Percentiles rank a stretch among this genome's conserved stretches.
These are phyloP conservation scores for Aegithalos caudatus DNA, from an alignment of 2,113 vertebrate genomes.

Conservation along the genomic window DNA sequence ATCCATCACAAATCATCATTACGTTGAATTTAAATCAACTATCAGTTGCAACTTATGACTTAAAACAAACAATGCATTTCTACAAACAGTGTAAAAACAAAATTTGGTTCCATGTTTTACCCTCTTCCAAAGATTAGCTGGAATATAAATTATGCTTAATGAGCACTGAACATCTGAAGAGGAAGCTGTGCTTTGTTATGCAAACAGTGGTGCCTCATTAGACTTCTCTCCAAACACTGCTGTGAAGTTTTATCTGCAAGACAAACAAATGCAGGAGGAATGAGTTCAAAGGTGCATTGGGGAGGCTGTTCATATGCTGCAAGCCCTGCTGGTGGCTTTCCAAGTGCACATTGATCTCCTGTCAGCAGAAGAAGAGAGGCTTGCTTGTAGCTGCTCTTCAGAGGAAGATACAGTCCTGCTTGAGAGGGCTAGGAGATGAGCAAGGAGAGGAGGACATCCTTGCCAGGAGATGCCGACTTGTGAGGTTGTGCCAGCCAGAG, in stretches of 20 bases:
- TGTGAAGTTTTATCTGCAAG: slow-evolving; percentile 68
- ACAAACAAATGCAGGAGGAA: slow-evolving; percentile 67
- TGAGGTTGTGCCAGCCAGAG: background rate
- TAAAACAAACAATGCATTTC: slow-evolving; percentile 74
- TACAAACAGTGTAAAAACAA: slow-evolving; percentile 75
- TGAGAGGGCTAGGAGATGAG: background rate
- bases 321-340: background rate
- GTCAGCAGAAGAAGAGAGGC: background rate
- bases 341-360: slow-evolving; percentile 35
- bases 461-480: background rate
- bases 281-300: slow-evolving; percentile 24
- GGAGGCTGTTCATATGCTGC: background rate
- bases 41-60: slow-evolving; percentile 48
- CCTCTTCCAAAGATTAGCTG: slow-evolving; percentile 47
- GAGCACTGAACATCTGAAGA: slow-evolving; percentile 33
- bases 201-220: slow-evolving; percentile 61
- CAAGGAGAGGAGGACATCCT: background rate
- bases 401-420: background rate
- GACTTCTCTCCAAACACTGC: slow-evolving; percentile 49
- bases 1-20: slow-evolving; percentile 63
- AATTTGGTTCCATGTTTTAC: slow-evolving; percentile 29
- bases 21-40: slow-evolving; percentile 48
- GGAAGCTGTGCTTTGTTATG: slow-evolving; percentile 52
- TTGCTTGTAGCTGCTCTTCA: background rate
- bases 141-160: slow-evolving; percentile 57